phyloP scores from a whole-genome alignment of 2,113 vertebrate genomes.

The Athene noctua region DNA sequence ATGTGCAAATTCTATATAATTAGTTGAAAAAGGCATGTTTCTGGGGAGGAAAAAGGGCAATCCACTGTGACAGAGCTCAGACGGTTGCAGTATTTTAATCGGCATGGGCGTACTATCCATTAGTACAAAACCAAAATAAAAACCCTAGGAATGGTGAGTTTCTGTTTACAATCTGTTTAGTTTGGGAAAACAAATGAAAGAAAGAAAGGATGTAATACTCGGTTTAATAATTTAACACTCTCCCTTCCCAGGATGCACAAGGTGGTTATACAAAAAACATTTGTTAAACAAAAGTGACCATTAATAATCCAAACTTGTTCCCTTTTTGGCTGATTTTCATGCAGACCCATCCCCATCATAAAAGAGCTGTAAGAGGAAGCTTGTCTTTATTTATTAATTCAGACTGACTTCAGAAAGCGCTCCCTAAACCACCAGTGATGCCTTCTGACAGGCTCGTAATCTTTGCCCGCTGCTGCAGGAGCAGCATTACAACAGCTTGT shows the following conservation, averaged over 20 bases:
- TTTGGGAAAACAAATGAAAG: slow-evolving; percentile 52
- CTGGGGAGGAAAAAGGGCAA: background rate
- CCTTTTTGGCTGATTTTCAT: slow-evolving; percentile 62
- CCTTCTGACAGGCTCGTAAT: slow-evolving; percentile 62
- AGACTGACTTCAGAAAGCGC: slow-evolving; percentile 55
- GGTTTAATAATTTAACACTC: slow-evolving; percentile 51
- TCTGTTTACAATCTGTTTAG: background rate
- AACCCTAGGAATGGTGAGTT: background rate
- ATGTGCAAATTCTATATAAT: background rate
- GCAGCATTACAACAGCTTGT: background rate
- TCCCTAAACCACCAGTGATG: slow-evolving; percentile 43
- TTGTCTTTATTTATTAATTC: slow-evolving; percentile 64
- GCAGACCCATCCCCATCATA: slow-evolving; percentile 49
- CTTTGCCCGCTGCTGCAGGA: background rate
- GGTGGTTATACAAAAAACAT: slow-evolving; percentile 59
- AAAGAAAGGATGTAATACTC: slow-evolving; percentile 56
- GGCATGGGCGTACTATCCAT: background rate
- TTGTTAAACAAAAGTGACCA: slow-evolving; percentile 70
- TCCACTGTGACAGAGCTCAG: background rate
- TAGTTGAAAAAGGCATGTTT: background rate
- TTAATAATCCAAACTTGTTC: slow-evolving; percentile 65
- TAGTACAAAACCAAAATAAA: background rate
- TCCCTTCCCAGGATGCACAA: slow-evolving; percentile 43
- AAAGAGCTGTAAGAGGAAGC: slow-evolving; percentile 60
- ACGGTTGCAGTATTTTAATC: background rate